These are phyloP conservation scores for Caenorhabditis becei DNA, from an alignment of 2,888 invertebrate species.

Conservation along the genomic window DNA sequence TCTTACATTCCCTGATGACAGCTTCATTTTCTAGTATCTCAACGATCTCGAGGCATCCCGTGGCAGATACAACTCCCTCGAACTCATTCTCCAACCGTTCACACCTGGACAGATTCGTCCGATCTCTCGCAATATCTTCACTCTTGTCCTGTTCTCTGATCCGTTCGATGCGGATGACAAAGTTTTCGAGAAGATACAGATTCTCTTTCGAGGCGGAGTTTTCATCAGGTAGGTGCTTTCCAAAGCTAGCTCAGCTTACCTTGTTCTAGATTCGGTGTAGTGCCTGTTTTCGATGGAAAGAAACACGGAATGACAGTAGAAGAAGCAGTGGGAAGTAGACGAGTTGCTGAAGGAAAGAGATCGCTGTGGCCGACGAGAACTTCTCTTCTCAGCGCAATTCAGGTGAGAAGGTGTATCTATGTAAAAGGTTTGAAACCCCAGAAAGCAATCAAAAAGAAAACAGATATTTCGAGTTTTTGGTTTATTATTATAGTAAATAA, in stretches of 20 bases:
- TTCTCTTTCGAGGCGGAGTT: neutral
- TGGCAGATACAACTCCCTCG: slow-evolving; percentile 8
- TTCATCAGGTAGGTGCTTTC: slow-evolving; percentile 13
- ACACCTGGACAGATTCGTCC: slow-evolving; percentile 91
- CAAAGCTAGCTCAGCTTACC: too few relatives aligned
- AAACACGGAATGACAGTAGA: slow-evolving; percentile 12
- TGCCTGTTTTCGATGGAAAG: slow-evolving; percentile 31
- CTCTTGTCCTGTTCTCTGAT: slow-evolving; percentile 90
- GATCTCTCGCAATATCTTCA: slow-evolving; percentile 84
- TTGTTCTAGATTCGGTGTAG: slow-evolving; percentile 38
- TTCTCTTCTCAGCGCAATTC: slow-evolving; percentile 19
- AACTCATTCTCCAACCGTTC: slow-evolving; percentile 25
- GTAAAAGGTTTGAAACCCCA: neutral
- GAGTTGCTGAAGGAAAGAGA: neutral
- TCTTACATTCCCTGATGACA: neutral
- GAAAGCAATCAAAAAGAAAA: neutral
- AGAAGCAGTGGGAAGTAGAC: slow-evolving; percentile 11
- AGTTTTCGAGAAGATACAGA: neutral
- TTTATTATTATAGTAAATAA: too few relatives aligned
- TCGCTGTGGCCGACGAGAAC: slow-evolving; percentile 20
- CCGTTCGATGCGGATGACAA: slow-evolving; percentile 83
- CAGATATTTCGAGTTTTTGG: too few relatives aligned
- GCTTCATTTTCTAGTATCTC: slow-evolving; percentile 27
- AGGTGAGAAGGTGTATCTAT: slow-evolving; percentile 1
- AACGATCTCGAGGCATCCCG: slow-evolving; percentile 31